Base-by-base conservation (phyloP, 2,797 vertebrate genomes). In the Chaunax sp. region DNA sequence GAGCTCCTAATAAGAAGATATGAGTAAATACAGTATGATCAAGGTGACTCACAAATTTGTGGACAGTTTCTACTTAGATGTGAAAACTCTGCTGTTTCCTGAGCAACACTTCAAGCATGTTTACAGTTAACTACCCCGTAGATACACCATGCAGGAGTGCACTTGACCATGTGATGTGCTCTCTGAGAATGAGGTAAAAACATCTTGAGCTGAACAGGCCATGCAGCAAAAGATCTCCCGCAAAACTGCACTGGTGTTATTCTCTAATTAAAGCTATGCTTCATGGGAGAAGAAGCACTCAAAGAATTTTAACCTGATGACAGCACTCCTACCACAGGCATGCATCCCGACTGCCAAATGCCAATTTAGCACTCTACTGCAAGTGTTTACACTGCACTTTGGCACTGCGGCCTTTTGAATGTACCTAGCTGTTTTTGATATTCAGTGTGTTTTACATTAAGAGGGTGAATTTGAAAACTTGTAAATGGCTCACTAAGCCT, bases 191-290 rank as follows among this genome's bases (percentile, higher is more conserved):
- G 69, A 74, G 55, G 30, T 69, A 68, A 43, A 72, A 70, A 58
- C 71, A 81, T 86, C 75, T 88, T 71, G 78, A 85, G 77, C 54
- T 46, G 35, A 72, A 56, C 50, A 64, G 54, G 56, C 64, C 69
- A 65, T 23, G 20, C 15, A 25, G 79, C 64, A 2, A 67, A 54
- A 74, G 60, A 80, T 69, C 78, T 65, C 55, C 46, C 55, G 59
- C 73, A 64, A 81, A 87, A 85, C 62, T 72, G 65, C 53, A 46
- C 56, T 43, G 47, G 44, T 62, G 71, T 84, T 87, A 70, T 82
- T 88, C 66, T 35, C 70, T 88, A 86, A 92, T 91, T 91, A 85
- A 81, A 89, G 76, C 72, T 23, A 55, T 66, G 77, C 74, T 83
- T 82, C 69, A 57, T 61, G 59, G 65, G 80, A 47, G 80, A 58